Evolutionary conservation across 2,888 invertebrate species (phyloP).

Genomic region (Bhutanitis thaidina): DNA sequence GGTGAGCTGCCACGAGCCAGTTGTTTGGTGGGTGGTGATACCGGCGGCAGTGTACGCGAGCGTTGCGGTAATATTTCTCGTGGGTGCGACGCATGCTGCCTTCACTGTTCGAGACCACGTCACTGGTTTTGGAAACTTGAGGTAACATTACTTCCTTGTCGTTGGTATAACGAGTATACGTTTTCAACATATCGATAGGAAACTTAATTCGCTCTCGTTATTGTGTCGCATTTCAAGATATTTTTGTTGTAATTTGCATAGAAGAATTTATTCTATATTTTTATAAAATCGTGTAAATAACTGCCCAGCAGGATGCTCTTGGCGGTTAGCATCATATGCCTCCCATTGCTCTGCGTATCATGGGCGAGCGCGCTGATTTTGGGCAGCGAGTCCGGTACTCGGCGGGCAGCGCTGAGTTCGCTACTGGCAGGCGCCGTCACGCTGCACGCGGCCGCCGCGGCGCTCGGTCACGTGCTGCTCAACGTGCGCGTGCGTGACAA

Average conservation of each 20-base stretch:
- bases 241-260: too few relatives aligned
- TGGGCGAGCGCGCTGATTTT: constrained; percentile 84
- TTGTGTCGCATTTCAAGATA: too few relatives aligned
- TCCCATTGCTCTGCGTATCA: constrained; percentile 90
- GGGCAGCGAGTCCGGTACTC: constrained; percentile 85
- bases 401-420: constrained; percentile 83
- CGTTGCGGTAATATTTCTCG: constrained; percentile 88
- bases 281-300: too few relatives aligned
- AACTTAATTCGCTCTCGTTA: too few relatives aligned
- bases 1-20: constrained; percentile 95
- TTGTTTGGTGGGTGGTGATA: constrained; percentile 97
- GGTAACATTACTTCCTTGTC: constrained; percentile 52
- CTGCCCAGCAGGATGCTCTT: constrained; percentile 88
- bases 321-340: constrained; percentile 91
- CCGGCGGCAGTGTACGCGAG: constrained; percentile 90
- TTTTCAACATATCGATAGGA: too few relatives aligned
- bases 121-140: constrained; percentile 90
- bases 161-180: too few relatives aligned
- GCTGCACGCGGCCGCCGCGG: constrained; percentile 89
- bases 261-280: too few relatives aligned
- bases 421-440: constrained; percentile 88
- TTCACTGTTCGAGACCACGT: constrained; percentile 95
- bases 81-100: constrained; percentile 93
- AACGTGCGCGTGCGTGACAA: constrained; percentile 92
- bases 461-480: constrained; percentile 92